phyloP scores from a whole-genome alignment of 2,888 invertebrate genomes.

The Myathropa florea region DNA sequence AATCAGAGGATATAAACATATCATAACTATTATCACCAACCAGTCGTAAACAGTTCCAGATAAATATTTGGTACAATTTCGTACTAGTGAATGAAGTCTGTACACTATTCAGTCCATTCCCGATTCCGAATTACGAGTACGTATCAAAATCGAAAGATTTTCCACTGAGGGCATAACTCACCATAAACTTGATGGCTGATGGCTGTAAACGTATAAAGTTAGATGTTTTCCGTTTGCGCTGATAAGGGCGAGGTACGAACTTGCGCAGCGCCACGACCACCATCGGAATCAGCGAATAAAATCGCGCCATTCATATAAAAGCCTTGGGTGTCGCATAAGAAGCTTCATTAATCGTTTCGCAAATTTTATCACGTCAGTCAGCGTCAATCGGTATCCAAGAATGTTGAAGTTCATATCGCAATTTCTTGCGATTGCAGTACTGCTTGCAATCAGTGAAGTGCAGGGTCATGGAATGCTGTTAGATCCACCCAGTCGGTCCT shows the following conservation, averaged over 20 bases:
- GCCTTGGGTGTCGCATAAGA: not conserved
- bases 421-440: slow-evolving; percentile 2
- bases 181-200: slow-evolving; percentile 14
- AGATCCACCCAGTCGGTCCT: slow-evolving; percentile 81
- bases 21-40: not conserved
- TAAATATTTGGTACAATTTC: not conserved
- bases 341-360: slow-evolving; percentile 22
- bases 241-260: slow-evolving; percentile 35
- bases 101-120: not conserved
- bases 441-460: slow-evolving; percentile 40
- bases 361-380: slow-evolving; percentile 18
- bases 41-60: not conserved
- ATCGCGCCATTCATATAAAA: slow-evolving; percentile 40
- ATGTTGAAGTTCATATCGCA: slow-evolving; percentile 25
- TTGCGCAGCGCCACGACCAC: slow-evolving; percentile 5
- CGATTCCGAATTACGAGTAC: not conserved
- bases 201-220: slow-evolving; percentile 46
- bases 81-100: not conserved
- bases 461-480: slow-evolving; percentile 81
- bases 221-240: slow-evolving; percentile 10
- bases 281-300: slow-evolving; percentile 7
- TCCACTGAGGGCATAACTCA: not conserved
- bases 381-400: slow-evolving; percentile 4
- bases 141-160: slow-evolving; percentile 8
- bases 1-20: not conserved